Evolutionary conservation across 2,888 invertebrate genomes (phyloP).

Genomic region (Miltochrista miniata): DNA sequence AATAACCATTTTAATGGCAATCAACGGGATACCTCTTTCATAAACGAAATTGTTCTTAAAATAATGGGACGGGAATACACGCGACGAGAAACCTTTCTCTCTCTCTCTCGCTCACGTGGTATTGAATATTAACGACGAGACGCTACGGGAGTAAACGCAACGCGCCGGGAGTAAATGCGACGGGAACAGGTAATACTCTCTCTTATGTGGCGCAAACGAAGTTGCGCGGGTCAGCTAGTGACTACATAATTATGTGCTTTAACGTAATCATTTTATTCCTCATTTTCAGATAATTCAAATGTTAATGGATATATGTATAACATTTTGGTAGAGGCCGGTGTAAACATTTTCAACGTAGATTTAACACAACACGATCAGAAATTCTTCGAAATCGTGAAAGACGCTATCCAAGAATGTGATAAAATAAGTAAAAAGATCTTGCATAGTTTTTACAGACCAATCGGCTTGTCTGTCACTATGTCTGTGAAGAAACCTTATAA

Average conservation of each 20-base stretch:
- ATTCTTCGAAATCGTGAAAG: conserved; percentile 26
- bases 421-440: conserved; percentile 21
- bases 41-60: too few species aligned
- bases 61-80: too few species aligned
- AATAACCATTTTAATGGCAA: too few species aligned
- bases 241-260: background rate
- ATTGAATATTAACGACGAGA: too few species aligned
- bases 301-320: conserved; percentile 14
- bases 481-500: conserved; percentile 26
- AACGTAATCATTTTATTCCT: background rate
- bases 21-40: too few species aligned
- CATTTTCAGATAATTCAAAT: conserved; percentile 14
- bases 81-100: too few species aligned
- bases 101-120: too few species aligned
- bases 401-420: conserved; percentile 15
- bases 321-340: conserved; percentile 26
- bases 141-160: too few species aligned
- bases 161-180: too few species aligned
- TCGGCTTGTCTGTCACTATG: conserved; percentile 39
- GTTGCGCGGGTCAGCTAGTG: too few species aligned
- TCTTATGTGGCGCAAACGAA: too few species aligned
- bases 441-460: conserved; percentile 27
- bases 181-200: too few species aligned
- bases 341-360: conserved; percentile 48
- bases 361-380: conserved; percentile 28